These are phyloP conservation scores for Brachionichthys hirsutus DNA, from an alignment of 2,113 vertebrate species.

Conservation along the genomic window DNA sequence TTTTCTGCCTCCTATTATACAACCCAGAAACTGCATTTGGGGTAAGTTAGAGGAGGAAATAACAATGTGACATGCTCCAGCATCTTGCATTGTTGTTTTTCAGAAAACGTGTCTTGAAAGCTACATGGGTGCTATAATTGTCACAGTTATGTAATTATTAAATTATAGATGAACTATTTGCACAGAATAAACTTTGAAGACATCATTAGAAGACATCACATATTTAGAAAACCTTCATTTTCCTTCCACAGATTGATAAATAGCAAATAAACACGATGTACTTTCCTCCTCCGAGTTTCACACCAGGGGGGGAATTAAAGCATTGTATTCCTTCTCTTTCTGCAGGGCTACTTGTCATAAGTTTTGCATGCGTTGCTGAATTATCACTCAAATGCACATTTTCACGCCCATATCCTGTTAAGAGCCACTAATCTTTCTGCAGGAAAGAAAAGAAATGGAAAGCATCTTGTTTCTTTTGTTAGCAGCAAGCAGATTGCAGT, in stretches of 20 bases:
- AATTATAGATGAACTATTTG: not conserved
- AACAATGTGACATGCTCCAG: slow-evolving; percentile 52
- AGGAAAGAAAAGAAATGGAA: slow-evolving; percentile 60
- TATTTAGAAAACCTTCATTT: slow-evolving; percentile 19
- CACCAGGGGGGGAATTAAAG: slow-evolving; percentile 38
- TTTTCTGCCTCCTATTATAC: slow-evolving; percentile 68
- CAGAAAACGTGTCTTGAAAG: slow-evolving; percentile 11
- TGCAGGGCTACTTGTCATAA: slow-evolving; percentile 56
- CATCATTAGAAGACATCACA: slow-evolving; percentile 5
- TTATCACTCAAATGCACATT: slow-evolving; percentile 83
- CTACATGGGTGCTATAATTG: not conserved
- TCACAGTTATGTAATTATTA: not conserved
- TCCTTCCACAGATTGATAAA: slow-evolving; percentile 17
- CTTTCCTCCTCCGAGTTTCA: slow-evolving; percentile 53
- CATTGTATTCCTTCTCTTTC: slow-evolving; percentile 58
- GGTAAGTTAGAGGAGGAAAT: slow-evolving; percentile 48
- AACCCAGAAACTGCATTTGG: slow-evolving; percentile 56
- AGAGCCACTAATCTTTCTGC: slow-evolving; percentile 73
- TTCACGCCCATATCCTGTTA: slow-evolving; percentile 63
- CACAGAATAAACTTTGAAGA: slow-evolving; percentile 5
- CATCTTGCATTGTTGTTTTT: slow-evolving; percentile 21
- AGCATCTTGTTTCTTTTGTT: slow-evolving; percentile 79
- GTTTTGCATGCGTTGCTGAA: slow-evolving; percentile 71
- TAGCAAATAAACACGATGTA: slow-evolving; percentile 34
- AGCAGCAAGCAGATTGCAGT: slow-evolving; percentile 78